Evolutionary conservation across 2,888 invertebrate genomes (phyloP).

Genomic region (Chrysolina americana): DNA sequence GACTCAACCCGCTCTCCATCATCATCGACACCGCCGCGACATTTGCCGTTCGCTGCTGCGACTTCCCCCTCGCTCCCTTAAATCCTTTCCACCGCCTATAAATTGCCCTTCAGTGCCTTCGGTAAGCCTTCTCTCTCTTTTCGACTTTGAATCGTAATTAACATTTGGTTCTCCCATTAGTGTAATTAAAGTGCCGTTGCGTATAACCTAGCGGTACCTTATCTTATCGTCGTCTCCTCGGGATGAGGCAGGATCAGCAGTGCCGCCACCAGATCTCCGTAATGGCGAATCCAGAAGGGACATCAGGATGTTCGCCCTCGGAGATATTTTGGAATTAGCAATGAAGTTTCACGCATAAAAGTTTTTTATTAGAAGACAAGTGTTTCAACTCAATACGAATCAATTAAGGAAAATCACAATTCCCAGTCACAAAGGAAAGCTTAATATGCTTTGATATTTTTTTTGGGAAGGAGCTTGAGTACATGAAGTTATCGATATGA

Average conservation of each 20-base stretch:
- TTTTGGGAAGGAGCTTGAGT: no score
- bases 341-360: no score
- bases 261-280: neutral
- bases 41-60: conserved; percentile 31
- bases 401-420: no score
- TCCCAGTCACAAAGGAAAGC: no score
- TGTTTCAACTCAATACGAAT: no score
- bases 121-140: conserved; percentile 68
- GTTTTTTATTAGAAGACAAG: no score
- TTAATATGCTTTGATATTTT: no score
- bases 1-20: conserved; percentile 14
- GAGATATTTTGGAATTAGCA: no score
- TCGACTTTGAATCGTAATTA: conserved; percentile 81
- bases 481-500: no score
- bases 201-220: conserved; percentile 71
- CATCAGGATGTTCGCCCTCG: neutral
- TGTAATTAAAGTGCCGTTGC: conserved; percentile 83
- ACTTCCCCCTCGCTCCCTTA: conserved; percentile 24
- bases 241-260: conserved; percentile 15
- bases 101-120: conserved; percentile 58
- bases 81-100: conserved; percentile 57
- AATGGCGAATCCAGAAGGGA: neutral
- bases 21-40: conserved; percentile 30
- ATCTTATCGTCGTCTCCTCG: conserved; percentile 64
- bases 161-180: conserved; percentile 83